phyloP scores from a whole-genome alignment of 2,888 invertebrate species.

The Trichopoda pennipes region DNA sequence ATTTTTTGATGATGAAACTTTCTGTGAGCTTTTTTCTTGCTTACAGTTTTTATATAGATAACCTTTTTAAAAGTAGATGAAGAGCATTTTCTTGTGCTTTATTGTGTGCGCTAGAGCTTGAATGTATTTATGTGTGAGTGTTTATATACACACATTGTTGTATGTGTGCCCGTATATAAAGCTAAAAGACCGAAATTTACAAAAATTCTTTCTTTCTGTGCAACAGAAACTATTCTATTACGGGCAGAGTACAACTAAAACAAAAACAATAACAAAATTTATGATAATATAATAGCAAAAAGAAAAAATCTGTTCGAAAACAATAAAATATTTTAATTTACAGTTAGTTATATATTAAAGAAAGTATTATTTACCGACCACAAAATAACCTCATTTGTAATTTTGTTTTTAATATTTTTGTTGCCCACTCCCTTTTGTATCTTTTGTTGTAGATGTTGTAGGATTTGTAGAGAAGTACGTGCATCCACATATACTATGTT shows the following conservation, averaged over 20 bases:
- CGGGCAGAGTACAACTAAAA: slow-evolving; percentile 34
- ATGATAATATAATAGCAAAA: slow-evolving; percentile 6
- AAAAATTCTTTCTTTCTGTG: too few species aligned
- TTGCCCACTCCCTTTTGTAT: slow-evolving; percentile 7
- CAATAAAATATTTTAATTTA: slow-evolving; percentile 41
- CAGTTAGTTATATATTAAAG: slow-evolving; percentile 43
- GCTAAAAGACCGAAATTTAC: slow-evolving; percentile 13
- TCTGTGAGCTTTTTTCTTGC: not conserved
- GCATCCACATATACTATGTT: not conserved
- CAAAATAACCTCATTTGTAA: slow-evolving; percentile 59
- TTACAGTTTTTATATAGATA: slow-evolving; percentile 17
- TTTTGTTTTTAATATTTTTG: slow-evolving; percentile 19
- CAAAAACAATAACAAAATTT: slow-evolving; percentile 8
- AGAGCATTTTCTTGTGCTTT: not conserved
- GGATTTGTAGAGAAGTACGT: slow-evolving; percentile 10
- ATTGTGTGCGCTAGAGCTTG: too few species aligned
- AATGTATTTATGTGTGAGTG: too few species aligned
- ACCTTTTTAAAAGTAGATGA: not conserved
- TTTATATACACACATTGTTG: too few species aligned
- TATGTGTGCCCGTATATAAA: slow-evolving; percentile 18
- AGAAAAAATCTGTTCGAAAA: slow-evolving; percentile 23
- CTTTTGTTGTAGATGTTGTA: slow-evolving; percentile 19
- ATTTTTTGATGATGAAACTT: too few species aligned
- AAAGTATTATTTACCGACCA: slow-evolving; percentile 65
- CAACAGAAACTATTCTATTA: slow-evolving; percentile 17